Conservation (phyloP, 1,140 invertebrate species). For the Aphaenogaster ashmeadi region DNA sequence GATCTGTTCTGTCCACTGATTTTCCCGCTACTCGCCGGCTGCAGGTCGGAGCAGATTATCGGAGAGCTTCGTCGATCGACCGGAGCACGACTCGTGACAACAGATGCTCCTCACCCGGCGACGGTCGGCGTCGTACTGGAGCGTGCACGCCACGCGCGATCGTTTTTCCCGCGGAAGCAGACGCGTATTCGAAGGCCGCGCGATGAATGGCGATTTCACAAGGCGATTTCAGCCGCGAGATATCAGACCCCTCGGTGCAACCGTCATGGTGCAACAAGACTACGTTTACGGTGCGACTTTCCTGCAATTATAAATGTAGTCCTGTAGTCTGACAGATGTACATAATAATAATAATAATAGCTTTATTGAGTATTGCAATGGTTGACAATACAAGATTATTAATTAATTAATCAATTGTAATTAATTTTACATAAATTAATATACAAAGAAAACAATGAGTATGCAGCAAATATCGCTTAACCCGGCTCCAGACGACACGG, state of each 20-base stretch:
- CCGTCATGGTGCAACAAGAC: slow-evolving; percentile 11
- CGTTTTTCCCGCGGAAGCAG: slow-evolving; percentile 55
- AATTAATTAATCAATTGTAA: no score
- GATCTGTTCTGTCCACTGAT: background rate
- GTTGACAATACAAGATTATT: no score
- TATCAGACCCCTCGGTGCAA: background rate
- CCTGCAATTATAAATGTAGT: slow-evolving; percentile 15
- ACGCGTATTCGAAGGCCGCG: slow-evolving; percentile 45
- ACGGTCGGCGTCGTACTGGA: slow-evolving; percentile 63
- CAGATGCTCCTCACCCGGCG: slow-evolving; percentile 11
- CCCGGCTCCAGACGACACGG: no score
- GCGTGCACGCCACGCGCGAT: slow-evolving; percentile 45
- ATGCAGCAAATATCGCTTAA: background rate
- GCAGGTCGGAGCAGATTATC: background rate
- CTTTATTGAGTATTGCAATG: no score
- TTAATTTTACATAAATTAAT: no score
- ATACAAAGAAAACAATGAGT: no score
- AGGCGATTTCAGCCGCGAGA: slow-evolving; percentile 30
- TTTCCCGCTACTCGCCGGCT: background rate
- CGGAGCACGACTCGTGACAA: background rate
- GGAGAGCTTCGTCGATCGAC: slow-evolving; percentile 4
- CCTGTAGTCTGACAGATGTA: background rate
- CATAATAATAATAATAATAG: no score
- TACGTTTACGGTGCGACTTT: slow-evolving; percentile 11
- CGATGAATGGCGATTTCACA: slow-evolving; percentile 43